Evolutionary conservation across 2,113 vertebrate genomes (phyloP), one percentile per base, ranked within the genome.

Genomic region (Synodontis membranacea): DNA sequence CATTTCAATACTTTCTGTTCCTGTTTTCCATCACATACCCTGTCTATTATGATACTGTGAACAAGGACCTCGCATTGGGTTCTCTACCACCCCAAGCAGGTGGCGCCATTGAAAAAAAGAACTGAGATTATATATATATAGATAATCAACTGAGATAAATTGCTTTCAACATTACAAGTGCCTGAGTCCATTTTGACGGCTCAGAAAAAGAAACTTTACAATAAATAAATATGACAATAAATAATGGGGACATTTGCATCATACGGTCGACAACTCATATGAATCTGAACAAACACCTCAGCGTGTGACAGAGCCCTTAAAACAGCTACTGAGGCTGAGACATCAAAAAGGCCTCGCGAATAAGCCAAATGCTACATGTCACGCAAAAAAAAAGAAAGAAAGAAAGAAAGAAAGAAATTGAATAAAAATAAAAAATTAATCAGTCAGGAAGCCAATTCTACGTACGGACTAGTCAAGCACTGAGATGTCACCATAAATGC

Each of bases 171-270:
- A 42, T 80, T 74, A 76, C 86, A 87, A 78, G 81, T 64, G 37
- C 70, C 74, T 37, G 60, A 80, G 83, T 79, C 64, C 58, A 56
- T 31, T 44, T 52, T 70, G 17, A 86, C 64, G 86, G 88, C 80
- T 89, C 86, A 80, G 46, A 74, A 88, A 88, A 79, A 64, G 56
- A 86, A 84, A 80, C 75, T 86, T 64, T 81, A 89, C 87, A 87
- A 89, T 91, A 89, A 93, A 95, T 95, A 95, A 95, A 95, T 94
- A 94, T 86, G 74, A 92, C 88, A 90, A 89, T 89, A 91, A 88
- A 90, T 89, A 90, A 88, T 86, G 48, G 84, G 81, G 88, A 86
- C 82, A 79, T 70, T 81, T 83, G 87, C 84, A 88, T 86, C 79
- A 74, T 80, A 85, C 86, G 84, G 58, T 60, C 88, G 84, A 86